Percentiles rank a stretch among this genome's conserved stretches.
Conservation (phyloP, 2,797 vertebrate species). For the Cyclopterus lumpus region DNA sequence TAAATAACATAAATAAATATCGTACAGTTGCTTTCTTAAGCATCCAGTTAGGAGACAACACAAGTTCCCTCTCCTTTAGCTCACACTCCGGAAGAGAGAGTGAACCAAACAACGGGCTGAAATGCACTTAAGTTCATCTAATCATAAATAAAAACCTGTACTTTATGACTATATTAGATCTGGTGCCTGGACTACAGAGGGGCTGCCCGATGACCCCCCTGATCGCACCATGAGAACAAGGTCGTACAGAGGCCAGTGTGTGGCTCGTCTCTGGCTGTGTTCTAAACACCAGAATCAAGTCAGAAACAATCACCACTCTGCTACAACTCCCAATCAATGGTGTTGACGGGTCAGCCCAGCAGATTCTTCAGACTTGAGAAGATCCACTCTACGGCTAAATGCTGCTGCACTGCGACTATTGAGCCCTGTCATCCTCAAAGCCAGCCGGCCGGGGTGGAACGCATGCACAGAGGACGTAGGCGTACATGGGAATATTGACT, state of each 20-base stretch:
- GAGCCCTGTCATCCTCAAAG: conserved; percentile 49
- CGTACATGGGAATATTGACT: not conserved
- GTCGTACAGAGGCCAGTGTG: not conserved
- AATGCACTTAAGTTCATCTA: not conserved
- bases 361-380: not conserved
- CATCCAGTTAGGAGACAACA: not conserved
- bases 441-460: not conserved
- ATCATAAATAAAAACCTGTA: not conserved
- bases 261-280: not conserved
- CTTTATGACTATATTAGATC: not conserved
- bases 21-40: not conserved
- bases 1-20: no score
- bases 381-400: not conserved
- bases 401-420: conserved; percentile 76
- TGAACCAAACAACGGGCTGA: not conserved
- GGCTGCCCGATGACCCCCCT: not conserved
- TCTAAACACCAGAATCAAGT: not conserved
- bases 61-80: not conserved
- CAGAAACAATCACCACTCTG: not conserved
- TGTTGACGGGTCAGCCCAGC: conserved; percentile 9
- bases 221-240: not conserved
- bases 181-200: not conserved
- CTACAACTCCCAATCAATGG: conserved; percentile 3
- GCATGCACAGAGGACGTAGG: not conserved
- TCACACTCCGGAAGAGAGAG: no score